phyloP scores from a whole-genome alignment of 1,140 invertebrate genomes.

The Amyelois transitella region DNA sequence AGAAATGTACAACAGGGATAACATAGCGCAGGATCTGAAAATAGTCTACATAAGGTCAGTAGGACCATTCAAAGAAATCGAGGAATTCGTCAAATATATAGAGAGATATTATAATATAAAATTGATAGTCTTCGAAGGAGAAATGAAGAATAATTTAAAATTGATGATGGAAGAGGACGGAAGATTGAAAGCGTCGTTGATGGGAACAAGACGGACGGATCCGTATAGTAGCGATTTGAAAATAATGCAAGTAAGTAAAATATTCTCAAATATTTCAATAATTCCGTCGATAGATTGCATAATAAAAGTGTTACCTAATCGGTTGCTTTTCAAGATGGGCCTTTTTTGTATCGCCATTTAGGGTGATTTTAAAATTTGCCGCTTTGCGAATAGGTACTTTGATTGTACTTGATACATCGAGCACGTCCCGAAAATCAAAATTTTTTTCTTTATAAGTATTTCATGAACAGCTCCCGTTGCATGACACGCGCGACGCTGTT shows the following conservation, averaged over 20 bases:
- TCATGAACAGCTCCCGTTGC: too few species aligned
- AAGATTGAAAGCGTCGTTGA: constrained; percentile 86
- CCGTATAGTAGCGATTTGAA: constrained; percentile 82
- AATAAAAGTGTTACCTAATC: too few species aligned
- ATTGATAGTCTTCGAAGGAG: constrained; percentile 79
- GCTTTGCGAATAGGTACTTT: too few species aligned
- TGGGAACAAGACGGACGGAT: constrained; percentile 92
- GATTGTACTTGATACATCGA: too few species aligned
- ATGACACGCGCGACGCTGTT: too few species aligned
- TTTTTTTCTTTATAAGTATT: too few species aligned
- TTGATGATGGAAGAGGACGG: constrained; percentile 78
- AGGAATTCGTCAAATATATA: constrained; percentile 86
- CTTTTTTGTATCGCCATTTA: too few species aligned
- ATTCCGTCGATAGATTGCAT: too few species aligned
- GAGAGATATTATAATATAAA: constrained; percentile 83
- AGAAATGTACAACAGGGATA: constrained; percentile 65
- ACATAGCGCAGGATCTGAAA: constrained; percentile 70
- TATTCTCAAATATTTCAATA: not conserved
- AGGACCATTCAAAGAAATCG: constrained; percentile 90
- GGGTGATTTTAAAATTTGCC: too few species aligned
- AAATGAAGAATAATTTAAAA: constrained; percentile 82
- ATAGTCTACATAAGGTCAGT: constrained; percentile 84
- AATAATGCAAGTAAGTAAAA: constrained; percentile 79
- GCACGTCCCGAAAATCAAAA: too few species aligned
- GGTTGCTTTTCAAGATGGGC: too few species aligned